Evolutionary conservation across 2,888 invertebrate genomes (phyloP), one percentile per base, ranked within the genome.

Genomic region (Coelinius sp.): DNA sequence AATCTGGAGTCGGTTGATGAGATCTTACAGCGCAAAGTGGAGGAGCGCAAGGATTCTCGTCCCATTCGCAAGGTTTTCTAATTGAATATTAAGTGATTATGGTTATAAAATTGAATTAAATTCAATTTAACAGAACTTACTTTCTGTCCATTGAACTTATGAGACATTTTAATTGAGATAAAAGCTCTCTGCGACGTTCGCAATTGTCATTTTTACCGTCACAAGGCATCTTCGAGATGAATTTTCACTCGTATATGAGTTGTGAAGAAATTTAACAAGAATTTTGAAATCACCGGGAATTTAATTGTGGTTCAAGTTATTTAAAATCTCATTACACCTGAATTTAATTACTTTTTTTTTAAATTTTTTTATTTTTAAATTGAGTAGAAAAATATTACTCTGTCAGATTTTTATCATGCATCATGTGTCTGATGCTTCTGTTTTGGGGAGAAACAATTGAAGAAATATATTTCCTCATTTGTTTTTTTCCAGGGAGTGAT

Each of bases 61-160:
- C 86, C 86, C 86, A 86, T 66, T 86, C 86, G 68, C 86, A 86
- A n/a, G 86, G 81, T 75, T 86, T 86, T 65, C 85, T 85, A n/a
- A 1, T 41, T 0, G 10, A 41, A 41, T n/a, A n/a, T 12, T 5
- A 12, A 41, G 5, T 41, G n/a, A 41, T n/a, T n/a, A n/a, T n/a
- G n/a, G n/a, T n/a, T n/a, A n/a, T n/a, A n/a, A n/a, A n/a, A n/a
- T n/a, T n/a, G n/a, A n/a, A n/a, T n/a, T n/a, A n/a, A n/a, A n/a
- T n/a, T n/a, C n/a, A n/a, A n/a, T n/a, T 41, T 53, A 41, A 6
- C 6, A 17, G 1, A 12, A 46, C 78, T 80, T 78, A 86, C 84
- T 82, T 86, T 67, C 77, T 76, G 62, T 86, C 86, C 86, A 87
- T 86, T 4, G 85, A 83, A 14, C 79, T 82, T 68, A 86, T 81